Evolutionary conservation across 2,113 vertebrate genomes (phyloP), one percentile per base, ranked within the genome.

Genomic region (Excalfactoria chinensis): DNA sequence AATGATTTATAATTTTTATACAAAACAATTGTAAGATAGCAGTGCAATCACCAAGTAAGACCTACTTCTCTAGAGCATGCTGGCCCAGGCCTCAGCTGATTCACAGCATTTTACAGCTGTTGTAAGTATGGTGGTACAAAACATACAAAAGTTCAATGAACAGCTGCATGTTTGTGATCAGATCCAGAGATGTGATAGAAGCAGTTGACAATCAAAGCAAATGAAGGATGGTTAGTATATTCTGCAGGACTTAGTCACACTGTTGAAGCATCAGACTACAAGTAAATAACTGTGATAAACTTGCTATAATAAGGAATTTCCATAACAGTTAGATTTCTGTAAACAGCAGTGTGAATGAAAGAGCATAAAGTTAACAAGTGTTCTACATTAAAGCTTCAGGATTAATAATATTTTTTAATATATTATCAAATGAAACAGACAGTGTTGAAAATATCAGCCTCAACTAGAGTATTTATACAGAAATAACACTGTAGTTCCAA

Each of bases 321-420:
- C 34, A 11, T 59, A 89, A 75, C 44, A 58, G 59, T 64, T 93
- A 84, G 35, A 72, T 82, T 67, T 95, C 49, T 89, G 67, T 84
- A 85, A 76, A 86, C 49, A 87, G 59, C 25, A 69, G 63, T 75
- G 58, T 48, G 79, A 88, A 90, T 1, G 25, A 23, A 46, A 88
- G 73, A 93, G 35, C 46, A 85, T 85, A 87, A 94, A 86, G 58
- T 37, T 92, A 90, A 85, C 81, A 93, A 96, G 94, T 92, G 92
- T 82, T 94, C 49, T 59, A 73, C 18, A 71, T 94, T 94, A 93
- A 94, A 92, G 22, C 59, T 86, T 92, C 71, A 87, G 37, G 41
- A 84, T 87, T 86, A 82, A 87, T 95, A 92, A 69, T 10, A 51
- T 51, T 89, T 89, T 93, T 88, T 63, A 87, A 92, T 74, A 89